phyloP scores from a whole-genome alignment of 2,113 vertebrate genomes.

The Hippocampus barbouri region DNA sequence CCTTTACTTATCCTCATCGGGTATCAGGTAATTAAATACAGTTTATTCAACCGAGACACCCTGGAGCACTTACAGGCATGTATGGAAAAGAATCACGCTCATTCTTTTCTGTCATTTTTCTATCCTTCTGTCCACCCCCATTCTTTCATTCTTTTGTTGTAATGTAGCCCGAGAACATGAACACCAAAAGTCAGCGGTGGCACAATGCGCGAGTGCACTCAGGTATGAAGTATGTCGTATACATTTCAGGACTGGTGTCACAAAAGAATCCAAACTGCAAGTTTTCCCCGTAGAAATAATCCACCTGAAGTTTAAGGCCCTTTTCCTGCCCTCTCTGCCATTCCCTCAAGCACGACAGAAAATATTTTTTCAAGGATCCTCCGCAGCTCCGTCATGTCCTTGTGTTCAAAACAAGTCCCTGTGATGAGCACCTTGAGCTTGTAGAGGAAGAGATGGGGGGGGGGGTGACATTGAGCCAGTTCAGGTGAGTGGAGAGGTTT shows the following conservation, averaged over 20 bases:
- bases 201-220: slow-evolving; percentile 32
- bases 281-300: background rate
- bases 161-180: slow-evolving; percentile 69
- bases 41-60: slow-evolving; percentile 41
- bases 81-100: slow-evolving; percentile 54
- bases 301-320: background rate
- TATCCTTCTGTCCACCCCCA: slow-evolving; percentile 39
- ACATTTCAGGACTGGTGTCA: background rate
- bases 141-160: slow-evolving; percentile 49
- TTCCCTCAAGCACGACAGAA: no score
- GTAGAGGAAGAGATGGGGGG: no score
- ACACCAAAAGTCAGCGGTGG: slow-evolving; percentile 62
- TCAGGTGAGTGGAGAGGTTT: background rate
- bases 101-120: slow-evolving; percentile 28
- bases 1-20: slow-evolving; percentile 12
- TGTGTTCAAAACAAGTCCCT: no score
- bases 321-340: background rate
- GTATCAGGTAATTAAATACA: slow-evolving; percentile 49
- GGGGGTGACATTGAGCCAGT: background rate
- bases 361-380: no score
- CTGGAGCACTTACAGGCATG: slow-evolving; percentile 39
- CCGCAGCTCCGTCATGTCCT: no score
- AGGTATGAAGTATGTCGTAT: background rate
- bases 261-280: background rate
- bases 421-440: no score